These are phyloP conservation scores for Pangasius djambal DNA, from an alignment of 2,797 vertebrate genomes.

Conservation along the genomic window DNA sequence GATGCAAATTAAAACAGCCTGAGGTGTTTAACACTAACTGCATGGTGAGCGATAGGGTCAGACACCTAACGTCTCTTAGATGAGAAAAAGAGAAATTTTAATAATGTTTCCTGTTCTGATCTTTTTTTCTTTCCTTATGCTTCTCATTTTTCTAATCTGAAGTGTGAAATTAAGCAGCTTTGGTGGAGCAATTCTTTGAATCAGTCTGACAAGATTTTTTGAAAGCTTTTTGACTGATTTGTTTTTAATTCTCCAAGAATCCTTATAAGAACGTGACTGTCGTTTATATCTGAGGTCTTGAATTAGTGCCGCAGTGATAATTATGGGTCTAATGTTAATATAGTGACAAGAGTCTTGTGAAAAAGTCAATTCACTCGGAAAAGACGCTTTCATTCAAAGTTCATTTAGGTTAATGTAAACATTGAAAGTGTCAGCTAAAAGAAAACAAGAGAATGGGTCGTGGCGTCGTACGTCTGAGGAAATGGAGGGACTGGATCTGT, in stretches of 20 bases:
- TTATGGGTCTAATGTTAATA: not conserved
- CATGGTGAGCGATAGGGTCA: not conserved
- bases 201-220: not conserved
- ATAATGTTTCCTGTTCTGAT: not conserved
- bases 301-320: not conserved
- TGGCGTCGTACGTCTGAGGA: too few species aligned
- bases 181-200: not conserved
- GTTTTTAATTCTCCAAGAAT: not conserved
- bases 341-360: not conserved
- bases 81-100: not conserved
- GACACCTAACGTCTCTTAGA: not conserved
- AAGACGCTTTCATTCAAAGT: not conserved
- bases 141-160: not conserved
- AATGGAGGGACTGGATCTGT: too few species aligned
- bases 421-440: too few species aligned
- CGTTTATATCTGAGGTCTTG: not conserved
- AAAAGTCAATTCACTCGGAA: not conserved
- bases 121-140: not conserved
- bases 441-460: too few species aligned
- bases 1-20: not conserved
- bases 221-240: not conserved
- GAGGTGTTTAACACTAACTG: not conserved
- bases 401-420: not conserved
- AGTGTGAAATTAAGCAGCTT: constrained; percentile 1
- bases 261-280: not conserved